Base-by-base conservation (phyloP, 2,888 invertebrate species). In the Clunio marinus region DNA sequence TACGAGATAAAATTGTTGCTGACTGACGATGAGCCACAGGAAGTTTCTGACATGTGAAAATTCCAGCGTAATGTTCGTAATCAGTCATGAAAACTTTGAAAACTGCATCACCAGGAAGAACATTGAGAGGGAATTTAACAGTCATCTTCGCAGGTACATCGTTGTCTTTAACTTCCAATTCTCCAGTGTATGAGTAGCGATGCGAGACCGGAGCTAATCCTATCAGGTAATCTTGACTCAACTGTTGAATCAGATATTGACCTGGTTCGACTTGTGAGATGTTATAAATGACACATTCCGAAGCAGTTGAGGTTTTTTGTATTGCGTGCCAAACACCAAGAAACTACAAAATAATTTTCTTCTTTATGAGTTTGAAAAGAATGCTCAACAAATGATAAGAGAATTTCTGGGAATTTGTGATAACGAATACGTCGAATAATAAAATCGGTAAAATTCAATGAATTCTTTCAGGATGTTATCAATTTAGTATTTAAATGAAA, bases 291-390 rank as follows among this genome's bases (percentile, higher is more conserved):
- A 91, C 83, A 77, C 91, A 92, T 73, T 85, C 83, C 68, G 90
- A 90, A 0, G 87, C 88, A 0, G 91, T 91, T 5, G 89, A 87
- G 1, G 91, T 91, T 78, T 91, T 91, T 77, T 91, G 88, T 41
- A 91, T 84, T 13, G 88, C 91, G 77, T 88, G 89, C 91, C 91
- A 92, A 15, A 87, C 77, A 0, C 91, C 91, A 69, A 91, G 77
- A 77, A 91, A 83, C 91, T 91, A 78, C 60, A 80, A 75, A 27
- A 46, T 37, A 63, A 35, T 20, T 32, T 27, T 15, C 2, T 7
- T 67, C 37, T 24, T 32, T 27, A 57, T 20, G 37, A 24, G 7
- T 10, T 22, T 7, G 13, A 13, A 13, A 4, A 41, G 7, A 3
- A 13, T 7, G 32, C 5, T 32, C 32, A 32, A 32, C 32, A 32